A percentile compares a stretch with the other conserved stretches of the same genome.
phyloP scores from a whole-genome alignment of 2,888 invertebrate species.

The Melanotus villosus region DNA sequence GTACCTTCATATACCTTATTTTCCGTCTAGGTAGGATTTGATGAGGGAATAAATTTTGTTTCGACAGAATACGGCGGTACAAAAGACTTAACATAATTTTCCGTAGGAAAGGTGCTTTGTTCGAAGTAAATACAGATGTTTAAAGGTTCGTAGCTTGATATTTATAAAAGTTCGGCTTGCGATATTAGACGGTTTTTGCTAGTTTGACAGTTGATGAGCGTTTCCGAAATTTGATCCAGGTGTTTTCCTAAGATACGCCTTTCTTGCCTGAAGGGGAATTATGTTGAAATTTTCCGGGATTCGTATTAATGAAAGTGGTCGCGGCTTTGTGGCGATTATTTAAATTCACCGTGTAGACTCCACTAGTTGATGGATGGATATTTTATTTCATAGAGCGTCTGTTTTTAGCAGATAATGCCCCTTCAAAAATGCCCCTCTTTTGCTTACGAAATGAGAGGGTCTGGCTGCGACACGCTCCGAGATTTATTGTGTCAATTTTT shows the following conservation, averaged over 20 bases:
- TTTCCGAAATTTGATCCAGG: neutral
- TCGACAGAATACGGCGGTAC: neutral
- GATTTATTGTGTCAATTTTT: conserved; percentile 60
- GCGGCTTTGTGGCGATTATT: conserved; percentile 16
- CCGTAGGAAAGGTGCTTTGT: neutral
- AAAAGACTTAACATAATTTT: conserved; percentile 4
- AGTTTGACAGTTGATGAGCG: conserved; percentile 4
- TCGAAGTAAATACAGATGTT: too few species aligned
- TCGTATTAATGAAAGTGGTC: conserved; percentile 18
- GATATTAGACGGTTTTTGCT: conserved; percentile 1
- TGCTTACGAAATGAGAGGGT: conserved; percentile 59
- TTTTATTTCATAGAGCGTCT: conserved; percentile 59
- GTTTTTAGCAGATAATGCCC: conserved; percentile 60
- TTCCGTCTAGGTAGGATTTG: conserved; percentile 8
- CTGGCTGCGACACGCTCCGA: conserved; percentile 56
- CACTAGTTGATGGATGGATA: conserved; percentile 58
- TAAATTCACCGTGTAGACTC: conserved; percentile 38
- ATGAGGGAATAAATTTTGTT: conserved; percentile 5
- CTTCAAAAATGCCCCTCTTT: conserved; percentile 58
- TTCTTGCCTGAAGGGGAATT: neutral
- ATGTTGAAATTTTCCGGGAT: conserved; percentile 1
- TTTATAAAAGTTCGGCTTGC: conserved; percentile 6
- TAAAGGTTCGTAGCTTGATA: too few species aligned
- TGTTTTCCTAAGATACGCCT: neutral
- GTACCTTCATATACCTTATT: conserved; percentile 7